These are phyloP conservation scores for Gadopsis bispinosus DNA, from an alignment of 2,797 vertebrate species.

Conservation along the genomic window DNA sequence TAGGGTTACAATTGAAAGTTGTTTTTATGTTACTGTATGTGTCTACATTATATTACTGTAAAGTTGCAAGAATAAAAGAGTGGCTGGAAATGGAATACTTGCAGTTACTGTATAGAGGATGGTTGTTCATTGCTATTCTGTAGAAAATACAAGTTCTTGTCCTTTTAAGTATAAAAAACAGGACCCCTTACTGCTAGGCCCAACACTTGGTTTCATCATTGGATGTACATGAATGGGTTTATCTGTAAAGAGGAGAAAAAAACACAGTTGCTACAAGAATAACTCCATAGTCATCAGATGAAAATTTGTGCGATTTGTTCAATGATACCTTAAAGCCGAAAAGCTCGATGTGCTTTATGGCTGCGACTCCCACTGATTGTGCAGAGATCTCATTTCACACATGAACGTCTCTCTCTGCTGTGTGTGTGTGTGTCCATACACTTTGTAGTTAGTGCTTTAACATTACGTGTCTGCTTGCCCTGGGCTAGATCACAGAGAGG, in stretches of 20 bases:
- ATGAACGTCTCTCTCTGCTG: constrained; percentile 76
- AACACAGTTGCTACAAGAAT: constrained; percentile 46
- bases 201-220: constrained; percentile 12
- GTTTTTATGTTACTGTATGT: neutral
- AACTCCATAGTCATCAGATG: constrained; percentile 57
- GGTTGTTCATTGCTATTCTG: neutral
- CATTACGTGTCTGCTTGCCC: constrained; percentile 78
- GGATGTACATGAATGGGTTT: constrained; percentile 36
- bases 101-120: neutral
- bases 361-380: constrained; percentile 80
- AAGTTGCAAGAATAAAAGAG: neutral
- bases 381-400: constrained; percentile 84
- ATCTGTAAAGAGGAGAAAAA: constrained; percentile 57
- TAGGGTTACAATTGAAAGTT: neutral
- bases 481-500: constrained; percentile 67
- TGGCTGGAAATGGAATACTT: neutral
- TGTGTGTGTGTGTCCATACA: constrained; percentile 52
- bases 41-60: neutral
- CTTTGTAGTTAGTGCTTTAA: constrained; percentile 79
- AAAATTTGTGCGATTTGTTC: constrained; percentile 65
- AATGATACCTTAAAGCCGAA: constrained; percentile 77
- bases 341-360: constrained; percentile 72
- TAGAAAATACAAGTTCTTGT: neutral
- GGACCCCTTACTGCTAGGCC: neutral
- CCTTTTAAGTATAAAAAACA: neutral